phyloP scores from a whole-genome alignment of 2,888 invertebrate species.

The Phanerotoma sp. region DNA sequence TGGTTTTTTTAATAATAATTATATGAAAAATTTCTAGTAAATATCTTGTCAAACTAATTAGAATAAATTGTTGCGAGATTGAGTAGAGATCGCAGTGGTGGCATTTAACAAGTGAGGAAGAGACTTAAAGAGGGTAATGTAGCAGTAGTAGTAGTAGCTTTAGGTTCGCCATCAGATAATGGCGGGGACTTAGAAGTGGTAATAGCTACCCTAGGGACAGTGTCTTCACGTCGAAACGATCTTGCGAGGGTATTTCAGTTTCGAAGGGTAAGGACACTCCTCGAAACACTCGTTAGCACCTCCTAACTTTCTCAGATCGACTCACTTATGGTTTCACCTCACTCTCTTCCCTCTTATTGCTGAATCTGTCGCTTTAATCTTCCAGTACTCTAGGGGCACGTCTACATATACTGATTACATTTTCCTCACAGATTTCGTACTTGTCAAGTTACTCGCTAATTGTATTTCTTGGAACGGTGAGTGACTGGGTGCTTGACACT shows the following conservation, averaged over 20 bases:
- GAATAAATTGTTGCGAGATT: too few relatives aligned
- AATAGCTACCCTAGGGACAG: constrained; percentile 48
- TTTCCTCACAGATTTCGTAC: neutral
- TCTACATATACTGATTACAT: neutral
- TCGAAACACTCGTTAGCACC: constrained; percentile 50
- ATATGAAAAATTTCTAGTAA: too few relatives aligned
- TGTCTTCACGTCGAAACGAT: constrained; percentile 18
- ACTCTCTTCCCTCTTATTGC: constrained; percentile 6
- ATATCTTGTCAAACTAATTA: too few relatives aligned
- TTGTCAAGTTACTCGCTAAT: constrained; percentile 26
- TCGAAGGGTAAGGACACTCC: constrained; percentile 19
- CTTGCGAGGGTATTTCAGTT: constrained; percentile 10
- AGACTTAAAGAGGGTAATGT: constrained; percentile 38
- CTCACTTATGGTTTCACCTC: constrained; percentile 17
- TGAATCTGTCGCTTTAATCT: constrained; percentile 4
- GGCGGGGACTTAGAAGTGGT: constrained; percentile 42
- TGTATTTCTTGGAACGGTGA: constrained; percentile 41
- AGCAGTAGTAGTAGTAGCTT: constrained; percentile 31
- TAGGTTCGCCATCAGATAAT: constrained; percentile 37
- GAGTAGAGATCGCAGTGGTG: constrained; percentile 16
- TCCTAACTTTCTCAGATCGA: constrained; percentile 42
- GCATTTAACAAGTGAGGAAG: constrained; percentile 44
- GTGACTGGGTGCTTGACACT: constrained; percentile 40
- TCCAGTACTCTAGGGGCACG: neutral
- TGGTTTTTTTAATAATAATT: too few relatives aligned